Evolutionary conservation across 2,797 vertebrate genomes (phyloP).

Genomic region (Scarus forsteni): DNA sequence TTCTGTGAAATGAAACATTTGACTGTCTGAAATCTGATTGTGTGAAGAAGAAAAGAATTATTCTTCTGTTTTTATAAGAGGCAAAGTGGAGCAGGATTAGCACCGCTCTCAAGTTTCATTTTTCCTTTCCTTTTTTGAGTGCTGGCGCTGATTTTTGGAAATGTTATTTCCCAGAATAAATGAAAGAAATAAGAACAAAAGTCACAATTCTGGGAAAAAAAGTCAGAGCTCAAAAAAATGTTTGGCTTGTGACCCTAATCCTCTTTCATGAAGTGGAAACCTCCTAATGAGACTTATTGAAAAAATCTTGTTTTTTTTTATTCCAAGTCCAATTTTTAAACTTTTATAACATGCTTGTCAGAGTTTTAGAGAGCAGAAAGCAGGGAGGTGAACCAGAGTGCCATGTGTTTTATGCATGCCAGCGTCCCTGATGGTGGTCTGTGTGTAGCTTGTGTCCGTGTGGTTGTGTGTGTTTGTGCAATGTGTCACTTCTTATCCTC

Average conservation of each 20-base stretch:
- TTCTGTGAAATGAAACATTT: conserved; percentile 12
- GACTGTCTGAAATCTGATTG: conserved; percentile 15
- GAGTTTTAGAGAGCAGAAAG: conserved; percentile 14
- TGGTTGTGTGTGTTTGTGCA: conserved; percentile 4
- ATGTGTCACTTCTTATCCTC: conserved; percentile 48
- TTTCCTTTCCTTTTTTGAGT: background rate
- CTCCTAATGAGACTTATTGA: background rate
- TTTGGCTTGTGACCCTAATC: background rate
- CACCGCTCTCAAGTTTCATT: background rate
- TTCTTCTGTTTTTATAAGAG: background rate
- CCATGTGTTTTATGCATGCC: conserved; percentile 9
- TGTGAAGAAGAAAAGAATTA: conserved; percentile 17
- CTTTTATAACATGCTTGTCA: conserved; percentile 14
- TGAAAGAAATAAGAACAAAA: background rate
- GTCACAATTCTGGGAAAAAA: background rate
- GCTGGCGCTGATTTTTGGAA: background rate
- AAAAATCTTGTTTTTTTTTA: background rate
- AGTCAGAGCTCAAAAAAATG: background rate
- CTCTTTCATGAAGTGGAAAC: background rate
- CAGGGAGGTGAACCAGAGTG: background rate
- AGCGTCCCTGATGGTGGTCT: conserved; percentile 2
- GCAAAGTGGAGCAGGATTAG: background rate
- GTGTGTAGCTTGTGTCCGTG: conserved; percentile 10
- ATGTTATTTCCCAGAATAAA: background rate
- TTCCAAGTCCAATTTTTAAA: background rate